A percentile compares a stretch with the other conserved stretches of the same genome.
phyloP scores from a whole-genome alignment of 2,113 vertebrate genomes.

The Sigmodon hispidus region DNA sequence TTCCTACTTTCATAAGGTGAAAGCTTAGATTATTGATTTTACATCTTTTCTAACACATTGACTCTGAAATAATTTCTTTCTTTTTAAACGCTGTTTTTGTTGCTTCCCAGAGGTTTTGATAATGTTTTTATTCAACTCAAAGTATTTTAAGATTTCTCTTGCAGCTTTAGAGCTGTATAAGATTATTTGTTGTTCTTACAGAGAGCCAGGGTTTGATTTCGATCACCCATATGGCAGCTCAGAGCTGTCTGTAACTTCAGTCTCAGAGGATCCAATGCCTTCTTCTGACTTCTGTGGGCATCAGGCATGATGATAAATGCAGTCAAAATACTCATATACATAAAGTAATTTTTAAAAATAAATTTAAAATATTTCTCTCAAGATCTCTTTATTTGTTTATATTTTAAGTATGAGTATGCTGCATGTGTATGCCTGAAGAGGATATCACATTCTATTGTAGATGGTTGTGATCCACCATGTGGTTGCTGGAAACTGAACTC shows the following conservation, averaged over 20 bases:
- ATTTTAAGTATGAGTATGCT: not conserved
- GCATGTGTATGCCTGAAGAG: not conserved
- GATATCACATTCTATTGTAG: not conserved
- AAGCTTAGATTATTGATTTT: not conserved
- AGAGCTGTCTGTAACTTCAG: not conserved
- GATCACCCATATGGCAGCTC: not conserved
- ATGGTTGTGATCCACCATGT: not conserved
- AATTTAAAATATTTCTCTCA: not conserved
- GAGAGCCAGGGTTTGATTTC: not conserved
- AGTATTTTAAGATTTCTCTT: not conserved
- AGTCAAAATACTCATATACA: not conserved
- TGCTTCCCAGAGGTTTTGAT: not conserved
- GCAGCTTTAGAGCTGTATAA: not conserved
- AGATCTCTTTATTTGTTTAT: not conserved
- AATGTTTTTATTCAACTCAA: not conserved
- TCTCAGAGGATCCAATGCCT: not conserved
- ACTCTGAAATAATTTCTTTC: not conserved
- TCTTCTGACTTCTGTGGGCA: not conserved
- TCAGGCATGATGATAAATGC: not conserved
- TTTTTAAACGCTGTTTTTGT: not conserved
- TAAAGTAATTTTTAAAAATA: not conserved
- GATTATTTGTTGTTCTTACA: not conserved
- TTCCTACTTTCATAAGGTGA: not conserved
- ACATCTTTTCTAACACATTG: not conserved
- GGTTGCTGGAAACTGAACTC: not conserved